These are phyloP conservation scores for Philopedon plagiatum DNA, from an alignment of 2,888 invertebrate species.

Conservation along the genomic window DNA sequence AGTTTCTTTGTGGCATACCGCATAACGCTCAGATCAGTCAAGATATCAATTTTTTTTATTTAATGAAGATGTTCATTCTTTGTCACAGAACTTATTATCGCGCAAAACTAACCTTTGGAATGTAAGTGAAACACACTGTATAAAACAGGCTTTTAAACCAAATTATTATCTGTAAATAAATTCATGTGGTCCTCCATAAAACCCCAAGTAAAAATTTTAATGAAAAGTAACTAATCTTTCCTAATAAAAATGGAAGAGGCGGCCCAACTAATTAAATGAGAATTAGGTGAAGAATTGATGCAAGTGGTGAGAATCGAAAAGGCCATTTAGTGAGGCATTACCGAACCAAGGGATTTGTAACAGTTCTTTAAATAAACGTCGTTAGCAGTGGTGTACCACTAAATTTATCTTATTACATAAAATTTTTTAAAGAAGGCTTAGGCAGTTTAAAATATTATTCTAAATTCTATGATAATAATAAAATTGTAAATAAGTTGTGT, in stretches of 20 bases:
- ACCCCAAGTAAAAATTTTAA: conserved; percentile 15
- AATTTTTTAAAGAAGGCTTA: too few species aligned
- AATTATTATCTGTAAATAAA: not conserved
- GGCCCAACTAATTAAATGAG: conserved; percentile 42
- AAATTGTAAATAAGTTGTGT: too few species aligned
- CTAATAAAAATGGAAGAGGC: conserved; percentile 41
- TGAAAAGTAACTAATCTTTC: conserved; percentile 28
- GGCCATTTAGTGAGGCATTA: conserved; percentile 43
- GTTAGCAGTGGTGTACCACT: conserved; percentile 32
- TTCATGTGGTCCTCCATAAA: not conserved
- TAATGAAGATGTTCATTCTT: too few species aligned
- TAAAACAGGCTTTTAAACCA: too few species aligned
- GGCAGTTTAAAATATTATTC: too few species aligned
- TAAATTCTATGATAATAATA: too few species aligned
- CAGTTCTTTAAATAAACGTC: conserved; percentile 44
- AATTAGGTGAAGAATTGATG: conserved; percentile 42
- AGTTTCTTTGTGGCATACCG: too few species aligned
- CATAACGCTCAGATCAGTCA: too few species aligned
- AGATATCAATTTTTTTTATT: too few species aligned
- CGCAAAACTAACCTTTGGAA: too few species aligned
- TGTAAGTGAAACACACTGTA: too few species aligned
- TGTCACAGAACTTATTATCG: too few species aligned
- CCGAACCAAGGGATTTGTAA: conserved; percentile 41
- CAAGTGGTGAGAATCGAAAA: conserved; percentile 45
- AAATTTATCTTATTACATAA: not conserved